Base-by-base conservation (phyloP, 64 coral and sea anemone species). In the Catalaphyllia jardinei region DNA sequence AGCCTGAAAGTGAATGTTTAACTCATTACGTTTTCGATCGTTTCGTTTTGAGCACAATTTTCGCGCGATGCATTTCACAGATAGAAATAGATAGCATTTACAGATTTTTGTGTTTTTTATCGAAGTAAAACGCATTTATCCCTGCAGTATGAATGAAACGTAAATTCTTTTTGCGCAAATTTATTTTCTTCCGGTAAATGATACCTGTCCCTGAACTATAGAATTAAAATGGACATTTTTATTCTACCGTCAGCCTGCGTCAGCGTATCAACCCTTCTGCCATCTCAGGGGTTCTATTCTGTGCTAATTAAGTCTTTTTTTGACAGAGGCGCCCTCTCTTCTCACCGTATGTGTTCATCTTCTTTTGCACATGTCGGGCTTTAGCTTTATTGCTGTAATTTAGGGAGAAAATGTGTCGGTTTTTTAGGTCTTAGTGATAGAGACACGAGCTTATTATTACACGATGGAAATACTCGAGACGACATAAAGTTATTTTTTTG, bases 251-350 rank as follows among this genome's bases (percentile, higher is more conserved):
- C n/a, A n/a, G n/a, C 33, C 33, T 35, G 1, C 65, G 29, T 69
- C 0, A 69, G 22, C 25, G 65, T 29, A n/a, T 8, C 0, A 65
- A 65, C 18, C 62, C 62, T 65, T 65, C 0, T 8, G 18, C 18
- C 7, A 20, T 65, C 33, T 35, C 33, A 3, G 13, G 24, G 10
- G 76, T 57, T 29, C 39, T 55, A 16, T 79, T 79, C 15, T 55
- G 24, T 79, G 11, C 18, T 63, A 83, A 83, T 83, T 83, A 64
- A 65, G 6, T 55, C 29, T 42, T 82, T 28, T 18, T 64, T 65
- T 24, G 51, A n/a, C 60, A 63, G 29, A 22, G 30, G 35, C 29
- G 79, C 79, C 31, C 20, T 81, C 19, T 65, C 39, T 24, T 65
- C 25, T 24, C 29, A 13, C 30, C 60, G 0, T 30, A 67, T 83